Percentiles rank a stretch among this genome's conserved stretches.
Conservation (phyloP, 2,113 vertebrate genomes). For the Forbesichthys papilliferus region DNA sequence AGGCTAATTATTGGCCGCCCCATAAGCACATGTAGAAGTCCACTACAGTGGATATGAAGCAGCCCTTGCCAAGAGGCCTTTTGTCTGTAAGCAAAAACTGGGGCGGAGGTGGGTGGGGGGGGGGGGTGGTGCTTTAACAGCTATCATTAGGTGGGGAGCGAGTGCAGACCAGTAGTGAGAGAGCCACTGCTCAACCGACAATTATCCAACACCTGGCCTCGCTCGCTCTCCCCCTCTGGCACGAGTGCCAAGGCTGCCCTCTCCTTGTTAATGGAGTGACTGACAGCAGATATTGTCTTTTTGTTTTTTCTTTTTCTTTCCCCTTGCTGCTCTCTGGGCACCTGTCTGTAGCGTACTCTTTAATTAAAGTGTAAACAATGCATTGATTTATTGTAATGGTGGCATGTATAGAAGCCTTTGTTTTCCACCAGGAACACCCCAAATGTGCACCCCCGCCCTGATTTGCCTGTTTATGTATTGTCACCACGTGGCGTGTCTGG, state of each 20-base stretch:
- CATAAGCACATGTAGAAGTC: constrained; percentile 16
- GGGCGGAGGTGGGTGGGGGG: background rate
- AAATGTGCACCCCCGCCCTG: constrained; percentile 14
- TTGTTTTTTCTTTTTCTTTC: constrained; percentile 46
- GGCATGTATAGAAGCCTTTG: background rate
- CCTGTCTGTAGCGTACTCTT: constrained; percentile 58
- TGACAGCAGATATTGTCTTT: constrained; percentile 59
- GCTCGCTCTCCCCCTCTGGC: constrained; percentile 35
- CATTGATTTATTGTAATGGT: too few species aligned
- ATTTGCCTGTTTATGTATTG: constrained; percentile 23
- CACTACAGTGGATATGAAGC: constrained; percentile 26
- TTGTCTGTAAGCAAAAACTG: constrained; percentile 24
- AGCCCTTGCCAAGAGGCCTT: constrained; percentile 35
- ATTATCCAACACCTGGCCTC: constrained; percentile 67
- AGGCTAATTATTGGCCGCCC: too few species aligned
- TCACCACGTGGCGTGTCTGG: background rate
- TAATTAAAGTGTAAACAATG: constrained; percentile 52
- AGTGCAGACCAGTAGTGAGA: constrained; percentile 54
- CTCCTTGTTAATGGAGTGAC: constrained; percentile 67
- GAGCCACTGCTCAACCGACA: constrained; percentile 54
- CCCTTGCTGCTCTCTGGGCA: constrained; percentile 52
- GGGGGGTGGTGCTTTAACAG: constrained; percentile 42
- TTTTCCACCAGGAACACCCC: background rate
- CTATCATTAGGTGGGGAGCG: constrained; percentile 49
- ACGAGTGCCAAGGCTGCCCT: constrained; percentile 53